These are phyloP conservation scores for Hetaerina americana DNA, from an alignment of 1,140 invertebrate species.

Conservation along the genomic window DNA sequence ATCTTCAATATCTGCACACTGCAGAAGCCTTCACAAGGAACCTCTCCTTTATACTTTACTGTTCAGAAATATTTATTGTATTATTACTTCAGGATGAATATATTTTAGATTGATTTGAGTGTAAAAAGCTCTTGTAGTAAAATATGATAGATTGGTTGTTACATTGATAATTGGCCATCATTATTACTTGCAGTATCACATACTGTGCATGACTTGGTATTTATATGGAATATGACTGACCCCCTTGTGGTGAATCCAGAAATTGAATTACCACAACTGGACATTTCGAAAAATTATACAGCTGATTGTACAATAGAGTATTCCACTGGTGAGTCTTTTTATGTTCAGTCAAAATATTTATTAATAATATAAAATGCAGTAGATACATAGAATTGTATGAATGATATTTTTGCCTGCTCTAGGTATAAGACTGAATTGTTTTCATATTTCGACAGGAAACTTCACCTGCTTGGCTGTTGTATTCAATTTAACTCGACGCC, in stretches of 20 bases:
- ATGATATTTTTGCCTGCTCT: background rate
- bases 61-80: too few species aligned
- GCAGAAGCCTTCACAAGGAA: too few species aligned
- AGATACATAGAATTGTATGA: too few species aligned
- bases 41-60: too few species aligned
- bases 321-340: slow-evolving; percentile 52
- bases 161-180: too few species aligned
- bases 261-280: slow-evolving; percentile 73
- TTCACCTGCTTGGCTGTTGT: slow-evolving; percentile 78
- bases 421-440: background rate
- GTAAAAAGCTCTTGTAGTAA: too few species aligned
- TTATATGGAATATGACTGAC: slow-evolving; percentile 79
- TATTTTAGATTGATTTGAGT: too few species aligned
- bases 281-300: slow-evolving; percentile 76
- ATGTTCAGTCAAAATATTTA: background rate
- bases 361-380: slow-evolving; percentile 7
- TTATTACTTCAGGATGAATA: too few species aligned
- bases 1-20: too few species aligned
- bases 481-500: slow-evolving; percentile 64
- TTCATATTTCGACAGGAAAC: slow-evolving; percentile 43
- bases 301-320: slow-evolving; percentile 80
- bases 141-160: too few species aligned
- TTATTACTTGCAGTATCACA: slow-evolving; percentile 52
- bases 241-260: slow-evolving; percentile 73
- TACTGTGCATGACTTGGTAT: slow-evolving; percentile 69